A percentile compares a stretch with the other conserved stretches of the same genome.
Evolutionary conservation across 2,113 vertebrate species (phyloP).

Genomic region (Chauna torquata): DNA sequence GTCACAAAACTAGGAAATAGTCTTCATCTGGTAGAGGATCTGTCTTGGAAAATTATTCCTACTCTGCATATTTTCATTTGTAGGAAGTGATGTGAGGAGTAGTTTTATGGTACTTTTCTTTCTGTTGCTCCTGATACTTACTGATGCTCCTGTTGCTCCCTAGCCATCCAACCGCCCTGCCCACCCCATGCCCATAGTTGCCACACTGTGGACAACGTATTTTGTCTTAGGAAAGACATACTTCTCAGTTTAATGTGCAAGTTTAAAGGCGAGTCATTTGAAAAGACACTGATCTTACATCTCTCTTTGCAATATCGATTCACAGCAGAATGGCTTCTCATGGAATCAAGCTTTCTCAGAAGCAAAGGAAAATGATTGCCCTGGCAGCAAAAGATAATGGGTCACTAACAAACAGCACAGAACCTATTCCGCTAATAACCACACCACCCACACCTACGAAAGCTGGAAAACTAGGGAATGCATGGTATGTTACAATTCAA

Average conservation of each 20-base stretch:
- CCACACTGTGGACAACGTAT: not conserved
- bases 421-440: constrained; percentile 68
- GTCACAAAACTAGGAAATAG: not conserved
- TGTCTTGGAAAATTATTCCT: not conserved
- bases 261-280: not conserved
- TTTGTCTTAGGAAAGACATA: not conserved
- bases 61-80: not conserved
- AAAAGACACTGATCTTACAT: not conserved
- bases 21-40: not conserved
- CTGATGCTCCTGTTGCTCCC: not conserved
- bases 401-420: constrained; percentile 59
- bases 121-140: not conserved
- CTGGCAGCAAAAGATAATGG: constrained; percentile 86
- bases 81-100: not conserved
- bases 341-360: constrained; percentile 92
- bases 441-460: constrained; percentile 63
- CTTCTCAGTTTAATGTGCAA: not conserved
- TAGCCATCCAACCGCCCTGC: not conserved
- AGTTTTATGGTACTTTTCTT: not conserved
- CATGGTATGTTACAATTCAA: constrained; percentile 82
- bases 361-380: constrained; percentile 95
- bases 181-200: fast-evolving
- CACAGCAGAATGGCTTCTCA: constrained; percentile 77
- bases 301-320: constrained; percentile 34
- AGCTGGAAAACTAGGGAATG: constrained; percentile 80